Percentiles rank a stretch among this genome's conserved stretches.
Conservation (phyloP, 1,140 invertebrate genomes). For the Drosophila sturtevanti region DNA sequence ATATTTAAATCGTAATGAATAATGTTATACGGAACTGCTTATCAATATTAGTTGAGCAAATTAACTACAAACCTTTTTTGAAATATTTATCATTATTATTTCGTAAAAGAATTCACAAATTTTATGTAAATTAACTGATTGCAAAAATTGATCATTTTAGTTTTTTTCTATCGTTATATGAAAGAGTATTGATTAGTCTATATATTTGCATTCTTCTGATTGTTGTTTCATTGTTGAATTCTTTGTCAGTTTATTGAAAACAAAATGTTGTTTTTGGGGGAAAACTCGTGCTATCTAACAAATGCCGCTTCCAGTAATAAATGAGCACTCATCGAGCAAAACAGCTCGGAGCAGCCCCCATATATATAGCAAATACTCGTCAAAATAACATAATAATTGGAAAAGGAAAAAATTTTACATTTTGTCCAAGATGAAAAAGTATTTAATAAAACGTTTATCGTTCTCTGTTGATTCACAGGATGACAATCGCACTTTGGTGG, state of each 20-base stretch:
- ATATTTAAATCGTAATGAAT: too few species aligned
- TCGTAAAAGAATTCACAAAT: too few species aligned
- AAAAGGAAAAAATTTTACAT: background rate
- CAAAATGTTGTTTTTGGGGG: slow-evolving; percentile 13
- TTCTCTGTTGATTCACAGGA: slow-evolving; percentile 86
- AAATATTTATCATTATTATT: too few species aligned
- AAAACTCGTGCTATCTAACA: slow-evolving; percentile 50
- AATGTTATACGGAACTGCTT: too few species aligned
- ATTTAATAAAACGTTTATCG: slow-evolving; percentile 39
- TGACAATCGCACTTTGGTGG: slow-evolving; percentile 94
- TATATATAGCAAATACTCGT: background rate
- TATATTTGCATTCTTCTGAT: background rate
- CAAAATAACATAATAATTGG: background rate
- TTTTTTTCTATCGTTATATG: too few species aligned
- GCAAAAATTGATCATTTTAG: background rate
- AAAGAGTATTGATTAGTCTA: background rate
- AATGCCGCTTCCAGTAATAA: slow-evolving; percentile 44
- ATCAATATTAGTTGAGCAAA: too few species aligned
- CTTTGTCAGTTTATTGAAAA: slow-evolving; percentile 11
- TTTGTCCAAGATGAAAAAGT: slow-evolving; percentile 39
- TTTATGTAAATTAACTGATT: too few species aligned
- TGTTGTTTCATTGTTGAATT: slow-evolving; percentile 7
- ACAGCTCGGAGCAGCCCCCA: slow-evolving; percentile 11
- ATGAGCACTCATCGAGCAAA: slow-evolving; percentile 44
- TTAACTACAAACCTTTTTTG: too few species aligned